These are phyloP conservation scores for Rhynchopsitta pachyrhyncha DNA, from an alignment of 2,113 vertebrate genomes.

Conservation along the genomic window DNA sequence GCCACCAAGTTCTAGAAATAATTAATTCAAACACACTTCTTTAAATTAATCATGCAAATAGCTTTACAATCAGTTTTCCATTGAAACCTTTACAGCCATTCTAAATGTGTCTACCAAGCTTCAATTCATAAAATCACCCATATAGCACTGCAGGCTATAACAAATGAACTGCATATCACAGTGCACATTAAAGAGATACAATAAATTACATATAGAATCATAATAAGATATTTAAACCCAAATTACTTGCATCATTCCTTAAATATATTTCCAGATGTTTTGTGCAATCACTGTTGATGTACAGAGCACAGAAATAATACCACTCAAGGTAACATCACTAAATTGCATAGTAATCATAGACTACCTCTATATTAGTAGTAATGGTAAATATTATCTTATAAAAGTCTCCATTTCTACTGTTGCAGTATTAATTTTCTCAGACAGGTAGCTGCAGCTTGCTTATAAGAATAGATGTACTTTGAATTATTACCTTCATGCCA, in stretches of 20 bases:
- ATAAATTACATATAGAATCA: not conserved
- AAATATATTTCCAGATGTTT: not conserved
- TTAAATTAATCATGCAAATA: not conserved
- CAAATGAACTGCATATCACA: not conserved
- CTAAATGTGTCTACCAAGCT: not conserved
- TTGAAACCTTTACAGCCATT: not conserved
- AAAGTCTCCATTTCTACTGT: not conserved
- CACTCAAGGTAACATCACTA: not conserved
- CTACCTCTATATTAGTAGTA: not conserved
- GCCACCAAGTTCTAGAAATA: not conserved
- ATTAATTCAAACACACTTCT: not conserved
- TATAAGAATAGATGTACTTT: not conserved
- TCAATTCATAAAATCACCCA: not conserved
- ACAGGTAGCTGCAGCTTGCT: not conserved
- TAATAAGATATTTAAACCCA: not conserved
- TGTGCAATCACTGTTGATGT: not conserved
- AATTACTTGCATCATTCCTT: not conserved
- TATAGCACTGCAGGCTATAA: not conserved
- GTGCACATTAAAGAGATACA: not conserved
- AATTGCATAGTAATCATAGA: not conserved
- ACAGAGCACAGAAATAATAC: not conserved
- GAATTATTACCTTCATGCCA: not conserved
- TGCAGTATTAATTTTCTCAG: not conserved
- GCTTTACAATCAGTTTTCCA: not conserved
- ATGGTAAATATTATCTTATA: not conserved